phyloP scores from a whole-genome alignment of 2,888 invertebrate genomes.

The Choristoneura rosaceana region DNA sequence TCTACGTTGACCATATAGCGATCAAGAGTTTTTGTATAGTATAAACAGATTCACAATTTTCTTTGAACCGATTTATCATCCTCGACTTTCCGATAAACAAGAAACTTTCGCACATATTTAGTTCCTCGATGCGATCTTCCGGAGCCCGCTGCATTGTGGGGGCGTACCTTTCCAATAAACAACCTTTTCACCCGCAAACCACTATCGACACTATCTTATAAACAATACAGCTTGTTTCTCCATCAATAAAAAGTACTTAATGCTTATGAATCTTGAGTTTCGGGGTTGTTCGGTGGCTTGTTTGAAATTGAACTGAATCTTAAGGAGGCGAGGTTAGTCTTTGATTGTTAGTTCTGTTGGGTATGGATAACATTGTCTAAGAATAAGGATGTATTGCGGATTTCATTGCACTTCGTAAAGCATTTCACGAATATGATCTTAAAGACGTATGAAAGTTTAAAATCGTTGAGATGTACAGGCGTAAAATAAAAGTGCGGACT shows the following conservation, averaged over 20 bases:
- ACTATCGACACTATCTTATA: conserved; percentile 51
- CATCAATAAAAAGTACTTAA: conserved; percentile 44
- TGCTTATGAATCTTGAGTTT: conserved; percentile 45
- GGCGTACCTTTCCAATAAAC: conserved; percentile 71
- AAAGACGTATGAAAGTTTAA: background rate
- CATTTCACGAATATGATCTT: conserved; percentile 60
- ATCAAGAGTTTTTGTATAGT: too few species aligned
- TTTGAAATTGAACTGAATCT: conserved; percentile 48
- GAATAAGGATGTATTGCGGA: conserved; percentile 77
- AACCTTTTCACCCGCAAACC: conserved; percentile 52
- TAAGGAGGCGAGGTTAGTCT: conserved; percentile 50
- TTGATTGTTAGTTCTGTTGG: conserved; percentile 50
- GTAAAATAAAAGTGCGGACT: too few species aligned
- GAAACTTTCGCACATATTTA: conserved; percentile 69
- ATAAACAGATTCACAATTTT: background rate
- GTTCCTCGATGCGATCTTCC: conserved; percentile 62
- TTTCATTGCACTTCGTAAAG: conserved; percentile 58
- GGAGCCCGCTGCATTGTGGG: conserved; percentile 62
- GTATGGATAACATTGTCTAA: conserved; percentile 73
- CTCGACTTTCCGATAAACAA: conserved; percentile 51
- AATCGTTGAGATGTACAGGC: too few species aligned
- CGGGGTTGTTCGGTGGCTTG: background rate
- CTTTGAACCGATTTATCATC: background rate
- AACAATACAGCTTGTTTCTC: conserved; percentile 51
- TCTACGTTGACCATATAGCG: too few species aligned